Evolutionary conservation across 1,140 invertebrate genomes (phyloP).

Genomic region (Formica selysi): DNA sequence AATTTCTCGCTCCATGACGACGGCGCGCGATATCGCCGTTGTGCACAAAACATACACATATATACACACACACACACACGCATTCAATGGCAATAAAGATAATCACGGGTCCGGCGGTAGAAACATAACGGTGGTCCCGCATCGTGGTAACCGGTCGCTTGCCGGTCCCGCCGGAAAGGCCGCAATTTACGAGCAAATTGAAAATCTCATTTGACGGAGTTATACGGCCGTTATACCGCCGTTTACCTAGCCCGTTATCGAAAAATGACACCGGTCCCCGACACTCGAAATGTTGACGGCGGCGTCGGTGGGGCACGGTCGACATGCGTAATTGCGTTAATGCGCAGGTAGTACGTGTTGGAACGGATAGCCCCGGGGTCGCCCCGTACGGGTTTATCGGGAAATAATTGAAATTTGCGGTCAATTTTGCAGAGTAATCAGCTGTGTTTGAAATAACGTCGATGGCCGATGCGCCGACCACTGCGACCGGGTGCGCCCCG

Average conservation of each 20-base stretch:
- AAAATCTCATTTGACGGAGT: conserved; percentile 71
- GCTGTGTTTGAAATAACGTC: conserved; percentile 82
- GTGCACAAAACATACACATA: not conserved
- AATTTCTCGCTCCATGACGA: conserved; percentile 50
- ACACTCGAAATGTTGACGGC: conserved; percentile 28
- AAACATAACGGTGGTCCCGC: conserved; percentile 28
- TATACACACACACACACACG: not conserved
- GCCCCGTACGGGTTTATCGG: conserved; percentile 74
- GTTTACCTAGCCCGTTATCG: conserved; percentile 58
- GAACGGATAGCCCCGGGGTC: conserved; percentile 66
- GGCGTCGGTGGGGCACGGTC: not conserved
- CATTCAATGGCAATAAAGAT: conserved; percentile 69
- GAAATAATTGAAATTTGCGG: conserved; percentile 84
- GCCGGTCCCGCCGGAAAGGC: conserved; percentile 7
- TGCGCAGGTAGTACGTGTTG: conserved; percentile 65
- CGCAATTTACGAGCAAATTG: conserved; percentile 74
- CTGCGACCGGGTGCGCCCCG: conserved; percentile 63
- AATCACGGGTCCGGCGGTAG: conserved; percentile 57
- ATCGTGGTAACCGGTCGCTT: conserved; percentile 10
- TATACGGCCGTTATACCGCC: conserved; percentile 23
- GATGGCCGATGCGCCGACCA: conserved; percentile 68
- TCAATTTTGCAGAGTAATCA: conserved; percentile 83
- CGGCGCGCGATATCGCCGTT: conserved; percentile 34
- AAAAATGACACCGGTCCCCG: conserved; percentile 72
- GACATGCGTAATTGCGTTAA: conserved; percentile 72